Evolutionary conservation across 30 jellyfish, hydroid and myxozoan species (phyloP).

Genomic region (Turritopsis rubra): DNA sequence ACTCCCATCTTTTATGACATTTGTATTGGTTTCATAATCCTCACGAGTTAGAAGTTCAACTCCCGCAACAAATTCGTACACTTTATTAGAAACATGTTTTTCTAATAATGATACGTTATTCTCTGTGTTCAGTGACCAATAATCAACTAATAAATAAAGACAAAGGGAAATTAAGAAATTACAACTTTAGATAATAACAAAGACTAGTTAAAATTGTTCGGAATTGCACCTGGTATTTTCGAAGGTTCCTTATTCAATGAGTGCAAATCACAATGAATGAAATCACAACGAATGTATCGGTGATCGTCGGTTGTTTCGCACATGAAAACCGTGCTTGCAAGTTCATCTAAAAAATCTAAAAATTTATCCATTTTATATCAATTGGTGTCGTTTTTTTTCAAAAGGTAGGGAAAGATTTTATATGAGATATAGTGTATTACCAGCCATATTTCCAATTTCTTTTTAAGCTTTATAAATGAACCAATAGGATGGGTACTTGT

Average conservation of each 20-base stretch:
- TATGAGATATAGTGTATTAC: neutral
- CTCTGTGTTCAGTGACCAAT: constrained; percentile 56
- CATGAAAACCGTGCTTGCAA: constrained; percentile 59
- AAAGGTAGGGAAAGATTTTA: too few relatives aligned
- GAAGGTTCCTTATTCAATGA: neutral
- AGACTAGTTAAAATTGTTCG: neutral
- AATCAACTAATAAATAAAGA: constrained; percentile 16
- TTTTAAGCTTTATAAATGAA: neutral
- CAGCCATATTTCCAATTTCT: neutral
- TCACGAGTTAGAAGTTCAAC: constrained; percentile 19
- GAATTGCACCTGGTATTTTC: constrained; percentile 14
- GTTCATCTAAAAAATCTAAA: neutral
- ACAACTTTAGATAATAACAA: neutral
- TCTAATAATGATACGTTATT: constrained; percentile 45
- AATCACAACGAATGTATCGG: constrained; percentile 67
- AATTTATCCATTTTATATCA: too few relatives aligned
- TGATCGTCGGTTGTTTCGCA: constrained; percentile 62
- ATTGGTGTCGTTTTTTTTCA: neutral
- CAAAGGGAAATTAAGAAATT: neutral
- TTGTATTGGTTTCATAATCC: constrained; percentile 33
- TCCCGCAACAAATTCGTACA: constrained; percentile 31
- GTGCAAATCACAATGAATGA: constrained; percentile 43
- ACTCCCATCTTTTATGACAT: constrained; percentile 27
- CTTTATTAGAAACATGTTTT: constrained; percentile 46
- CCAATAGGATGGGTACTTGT: neutral